Percentiles rank a stretch among this genome's conserved stretches.
Evolutionary conservation across 2,797 vertebrate species (phyloP).

Genomic region (Chiloscyllium punctatum): DNA sequence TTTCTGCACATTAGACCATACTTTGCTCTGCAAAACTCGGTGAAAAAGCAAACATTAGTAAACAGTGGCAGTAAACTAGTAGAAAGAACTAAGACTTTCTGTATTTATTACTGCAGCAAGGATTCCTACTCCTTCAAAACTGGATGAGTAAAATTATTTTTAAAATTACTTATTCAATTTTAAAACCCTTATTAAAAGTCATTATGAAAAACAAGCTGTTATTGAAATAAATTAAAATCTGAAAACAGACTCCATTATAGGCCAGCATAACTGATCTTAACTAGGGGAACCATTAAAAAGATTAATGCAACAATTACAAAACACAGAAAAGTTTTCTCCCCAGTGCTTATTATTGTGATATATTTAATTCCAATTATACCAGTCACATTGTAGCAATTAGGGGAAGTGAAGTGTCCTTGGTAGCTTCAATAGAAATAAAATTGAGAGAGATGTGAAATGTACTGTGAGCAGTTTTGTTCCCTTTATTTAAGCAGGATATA

Average conservation of each 20-base stretch:
- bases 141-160: background rate
- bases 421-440: background rate
- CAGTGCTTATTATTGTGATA: too few relatives aligned
- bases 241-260: background rate
- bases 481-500: too few relatives aligned
- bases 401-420: background rate
- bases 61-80: background rate
- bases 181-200: background rate
- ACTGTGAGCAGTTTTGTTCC: too few relatives aligned
- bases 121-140: background rate
- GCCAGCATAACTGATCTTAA: background rate
- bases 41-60: background rate
- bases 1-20: background rate
- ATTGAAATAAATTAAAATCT: background rate
- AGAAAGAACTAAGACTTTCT: background rate
- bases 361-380: too few relatives aligned
- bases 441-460: background rate
- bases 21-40: background rate
- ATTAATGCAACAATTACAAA: background rate
- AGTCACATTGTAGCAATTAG: background rate
- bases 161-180: background rate
- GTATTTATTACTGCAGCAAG: background rate
- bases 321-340: background rate
- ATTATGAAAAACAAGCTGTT: background rate
- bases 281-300: background rate